These are phyloP conservation scores for Hippoglossus hippoglossus DNA, from an alignment of 2,797 vertebrate genomes.

Conservation along the genomic window DNA sequence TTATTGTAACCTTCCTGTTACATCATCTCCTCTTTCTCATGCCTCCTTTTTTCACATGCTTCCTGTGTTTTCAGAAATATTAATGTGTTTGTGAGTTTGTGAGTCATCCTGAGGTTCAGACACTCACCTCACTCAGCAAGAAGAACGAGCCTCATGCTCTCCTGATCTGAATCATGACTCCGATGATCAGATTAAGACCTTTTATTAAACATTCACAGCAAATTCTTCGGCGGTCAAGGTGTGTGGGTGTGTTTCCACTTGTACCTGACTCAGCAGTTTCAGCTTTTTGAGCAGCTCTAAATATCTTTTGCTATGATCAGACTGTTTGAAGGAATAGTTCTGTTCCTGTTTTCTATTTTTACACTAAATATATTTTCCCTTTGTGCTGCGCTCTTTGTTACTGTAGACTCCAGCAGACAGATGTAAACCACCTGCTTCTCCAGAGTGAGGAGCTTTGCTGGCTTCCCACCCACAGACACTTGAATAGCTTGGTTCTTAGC, in stretches of 20 bases:
- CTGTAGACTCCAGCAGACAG: too few species aligned
- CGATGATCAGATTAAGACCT: slow-evolving; percentile 8
- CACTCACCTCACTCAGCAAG: slow-evolving; percentile 24
- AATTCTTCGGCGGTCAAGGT: background rate
- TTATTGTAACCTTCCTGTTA: too few species aligned
- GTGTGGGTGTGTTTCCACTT: slow-evolving; percentile 10
- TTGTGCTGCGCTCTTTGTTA: too few species aligned
- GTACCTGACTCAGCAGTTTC: background rate
- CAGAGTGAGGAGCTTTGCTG: too few species aligned
- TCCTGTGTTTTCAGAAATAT: slow-evolving; percentile 16
- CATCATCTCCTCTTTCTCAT: slow-evolving; percentile 32
- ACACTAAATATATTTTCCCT: too few species aligned
- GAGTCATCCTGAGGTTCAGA: slow-evolving; percentile 30
- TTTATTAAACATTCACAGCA: background rate
- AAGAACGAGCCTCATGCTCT: slow-evolving; percentile 11
- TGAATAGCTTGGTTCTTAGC: too few species aligned
- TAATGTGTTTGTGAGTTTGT: slow-evolving; percentile 1
- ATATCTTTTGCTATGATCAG: too few species aligned
- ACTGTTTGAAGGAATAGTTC: background rate
- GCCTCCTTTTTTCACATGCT: slow-evolving; percentile 34
- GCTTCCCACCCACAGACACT: too few species aligned
- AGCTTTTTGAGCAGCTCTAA: background rate
- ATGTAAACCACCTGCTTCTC: too few species aligned
- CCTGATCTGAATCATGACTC: background rate
- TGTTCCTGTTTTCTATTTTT: background rate